Percentiles rank a stretch among this genome's conserved stretches.
Conservation (phyloP, 2,113 vertebrate genomes). For the Laticauda colubrina region DNA sequence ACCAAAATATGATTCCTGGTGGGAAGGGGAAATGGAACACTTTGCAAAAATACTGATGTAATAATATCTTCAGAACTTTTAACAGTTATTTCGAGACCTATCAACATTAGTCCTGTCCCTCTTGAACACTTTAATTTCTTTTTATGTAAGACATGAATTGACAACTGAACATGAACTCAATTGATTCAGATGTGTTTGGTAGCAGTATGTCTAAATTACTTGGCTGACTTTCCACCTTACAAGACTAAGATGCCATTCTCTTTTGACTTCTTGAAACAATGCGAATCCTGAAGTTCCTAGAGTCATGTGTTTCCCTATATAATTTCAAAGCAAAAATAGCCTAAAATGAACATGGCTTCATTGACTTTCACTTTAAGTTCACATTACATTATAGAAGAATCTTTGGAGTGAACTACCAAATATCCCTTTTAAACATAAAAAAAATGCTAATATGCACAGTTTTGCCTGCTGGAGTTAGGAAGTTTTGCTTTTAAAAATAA, state of each 20-base stretch:
- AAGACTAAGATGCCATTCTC: neutral
- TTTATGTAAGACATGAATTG: neutral
- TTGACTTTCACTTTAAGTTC: neutral
- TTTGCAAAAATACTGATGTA: neutral
- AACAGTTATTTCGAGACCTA: neutral
- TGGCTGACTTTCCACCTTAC: neutral
- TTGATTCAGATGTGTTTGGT: neutral
- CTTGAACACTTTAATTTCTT: neutral
- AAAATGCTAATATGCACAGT: neutral
- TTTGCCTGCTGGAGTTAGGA: neutral
- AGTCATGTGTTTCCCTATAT: neutral
- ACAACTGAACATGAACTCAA: neutral
- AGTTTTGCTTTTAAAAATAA: neutral
- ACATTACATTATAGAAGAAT: neutral
- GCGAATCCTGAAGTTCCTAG: neutral
- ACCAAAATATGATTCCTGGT: neutral
- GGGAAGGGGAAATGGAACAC: neutral
- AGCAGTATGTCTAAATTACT: neutral
- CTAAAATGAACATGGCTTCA: neutral
- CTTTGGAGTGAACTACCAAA: neutral
- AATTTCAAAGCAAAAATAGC: neutral
- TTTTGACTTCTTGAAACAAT: neutral
- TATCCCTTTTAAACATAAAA: neutral
- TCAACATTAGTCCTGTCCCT: neutral
- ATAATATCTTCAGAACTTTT: conserved; percentile 31